A percentile compares a stretch with the other conserved stretches of the same genome.
Evolutionary conservation across 2,888 invertebrate species (phyloP).

Genomic region (Idaea straminata): DNA sequence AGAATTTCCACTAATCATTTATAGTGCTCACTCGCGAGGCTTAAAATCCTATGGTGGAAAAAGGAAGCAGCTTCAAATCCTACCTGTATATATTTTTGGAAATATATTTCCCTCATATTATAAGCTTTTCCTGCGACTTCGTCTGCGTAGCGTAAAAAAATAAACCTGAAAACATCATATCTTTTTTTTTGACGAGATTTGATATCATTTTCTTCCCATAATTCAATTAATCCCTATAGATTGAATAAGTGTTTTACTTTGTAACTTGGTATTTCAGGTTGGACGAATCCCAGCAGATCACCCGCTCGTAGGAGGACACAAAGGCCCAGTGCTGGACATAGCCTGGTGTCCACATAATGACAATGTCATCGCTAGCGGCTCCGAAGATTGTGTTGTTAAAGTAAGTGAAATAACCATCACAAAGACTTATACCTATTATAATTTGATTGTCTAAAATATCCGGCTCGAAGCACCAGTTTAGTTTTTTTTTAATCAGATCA

Average conservation of each 20-base stretch:
- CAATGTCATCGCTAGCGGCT: slow-evolving; percentile 97
- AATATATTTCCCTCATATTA: too few species aligned
- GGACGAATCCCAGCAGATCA: slow-evolving; percentile 96
- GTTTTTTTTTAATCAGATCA: too few species aligned
- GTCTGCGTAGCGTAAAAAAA: too few species aligned
- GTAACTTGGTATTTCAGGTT: slow-evolving; percentile 81
- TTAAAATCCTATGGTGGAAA: neutral
- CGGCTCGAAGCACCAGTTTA: too few species aligned
- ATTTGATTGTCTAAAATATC: too few species aligned
- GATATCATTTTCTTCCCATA: neutral
- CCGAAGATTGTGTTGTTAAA: slow-evolving; percentile 98
- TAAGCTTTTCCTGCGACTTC: too few species aligned
- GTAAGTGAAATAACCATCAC: slow-evolving; percentile 42
- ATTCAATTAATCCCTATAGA: slow-evolving; percentile 3
- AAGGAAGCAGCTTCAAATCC: too few species aligned
- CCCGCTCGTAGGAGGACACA: slow-evolving; percentile 97
- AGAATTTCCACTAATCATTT: neutral
- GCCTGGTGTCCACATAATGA: slow-evolving; percentile 99
- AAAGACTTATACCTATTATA: neutral
- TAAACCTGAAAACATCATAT: too few species aligned
- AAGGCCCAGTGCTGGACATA: slow-evolving; percentile 97
- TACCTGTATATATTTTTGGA: too few species aligned
- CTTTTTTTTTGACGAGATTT: too few species aligned
- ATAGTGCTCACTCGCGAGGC: neutral
- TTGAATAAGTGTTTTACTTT: neutral